Base-by-base conservation (phyloP, 2,113 vertebrate genomes). In the Labeo catla region DNA sequence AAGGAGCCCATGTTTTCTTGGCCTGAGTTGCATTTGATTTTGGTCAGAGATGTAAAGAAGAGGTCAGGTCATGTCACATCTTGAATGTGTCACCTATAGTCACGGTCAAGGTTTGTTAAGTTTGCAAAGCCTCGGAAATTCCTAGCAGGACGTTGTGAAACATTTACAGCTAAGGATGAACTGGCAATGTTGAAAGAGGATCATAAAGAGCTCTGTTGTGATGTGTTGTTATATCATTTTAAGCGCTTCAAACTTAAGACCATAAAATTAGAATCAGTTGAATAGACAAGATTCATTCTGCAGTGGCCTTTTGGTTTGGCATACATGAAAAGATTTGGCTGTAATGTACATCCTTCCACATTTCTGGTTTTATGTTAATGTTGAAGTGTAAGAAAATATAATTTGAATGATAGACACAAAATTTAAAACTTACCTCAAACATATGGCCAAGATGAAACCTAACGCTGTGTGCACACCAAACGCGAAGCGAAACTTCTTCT, bases 11-110 rank as follows among this genome's bases (percentile, higher is more conserved):
- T 34, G 13, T 16, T 39, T 80, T 45, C 47, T 10, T 57, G 34
- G 28, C 28, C 34, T 59, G 11, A 45, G 86, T 28, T 21, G 28
- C 12, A 2, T 61, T 83, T 66, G 50, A n/a, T 19, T 49, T 73
- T 50, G 79, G 49, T 80, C 57, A 66, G 72, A 70, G 47, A 85
- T 84, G 21, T 34, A 12, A 52, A 72, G 57, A 57, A 61, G 28
- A 66, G 28, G 81, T 81, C 21, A 73, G 13, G 63, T 52, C 74
- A 28, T 23, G 47, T 76, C 74, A 76, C 49, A 28, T 82, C 34
- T 54, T 84, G 59, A 23, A 54, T 76, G 21, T 70, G 72, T 78
- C 8, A 54, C 66, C 19, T 36, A 70, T 63, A 12, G 28, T 84
- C n/a, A 72, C 45, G 3, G 61, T 72, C 43, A 84, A 47, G 47